A percentile compares a stretch with the other conserved stretches of the same genome.
These are phyloP conservation scores for Argya squamiceps DNA, from an alignment of 2,797 vertebrate genomes.

Conservation along the genomic window DNA sequence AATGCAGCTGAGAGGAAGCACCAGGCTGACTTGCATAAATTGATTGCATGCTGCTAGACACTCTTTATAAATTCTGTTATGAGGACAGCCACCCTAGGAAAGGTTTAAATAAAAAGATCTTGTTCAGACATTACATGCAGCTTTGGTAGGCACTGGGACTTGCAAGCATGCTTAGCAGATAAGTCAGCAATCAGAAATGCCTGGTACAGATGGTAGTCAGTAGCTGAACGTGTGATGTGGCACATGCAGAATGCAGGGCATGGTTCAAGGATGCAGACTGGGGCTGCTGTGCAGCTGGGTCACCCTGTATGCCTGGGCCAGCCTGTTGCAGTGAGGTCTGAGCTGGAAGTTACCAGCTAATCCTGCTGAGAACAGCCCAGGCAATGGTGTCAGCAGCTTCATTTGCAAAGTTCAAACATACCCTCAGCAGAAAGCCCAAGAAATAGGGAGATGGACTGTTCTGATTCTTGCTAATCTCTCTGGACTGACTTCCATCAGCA, in stretches of 20 bases:
- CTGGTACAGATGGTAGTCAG: not conserved
- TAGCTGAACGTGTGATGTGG: not conserved
- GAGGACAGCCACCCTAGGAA: not conserved
- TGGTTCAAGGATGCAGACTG: too few relatives aligned
- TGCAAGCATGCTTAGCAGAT: not conserved
- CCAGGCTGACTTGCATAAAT: not conserved
- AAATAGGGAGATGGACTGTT: not conserved
- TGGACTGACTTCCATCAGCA: not conserved
- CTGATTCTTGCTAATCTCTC: not conserved
- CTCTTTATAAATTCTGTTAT: not conserved
- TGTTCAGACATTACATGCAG: not conserved
- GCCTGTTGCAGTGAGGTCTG: not conserved
- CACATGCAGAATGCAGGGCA: not conserved
- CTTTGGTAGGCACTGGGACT: not conserved
- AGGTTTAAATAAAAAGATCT: not conserved
- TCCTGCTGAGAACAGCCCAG: not conserved
- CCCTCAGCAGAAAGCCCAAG: not conserved
- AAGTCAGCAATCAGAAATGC: not conserved
- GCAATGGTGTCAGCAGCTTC: not conserved
- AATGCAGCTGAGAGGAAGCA: not conserved
- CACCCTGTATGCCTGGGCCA: accelerated
- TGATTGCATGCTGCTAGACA: not conserved
- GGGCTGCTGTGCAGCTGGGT: not conserved
- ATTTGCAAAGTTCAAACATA: not conserved
- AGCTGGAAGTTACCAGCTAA: not conserved